Conservation (phyloP, 2,888 invertebrate genomes). For the Bursaphelenchus okinawaensis region DNA sequence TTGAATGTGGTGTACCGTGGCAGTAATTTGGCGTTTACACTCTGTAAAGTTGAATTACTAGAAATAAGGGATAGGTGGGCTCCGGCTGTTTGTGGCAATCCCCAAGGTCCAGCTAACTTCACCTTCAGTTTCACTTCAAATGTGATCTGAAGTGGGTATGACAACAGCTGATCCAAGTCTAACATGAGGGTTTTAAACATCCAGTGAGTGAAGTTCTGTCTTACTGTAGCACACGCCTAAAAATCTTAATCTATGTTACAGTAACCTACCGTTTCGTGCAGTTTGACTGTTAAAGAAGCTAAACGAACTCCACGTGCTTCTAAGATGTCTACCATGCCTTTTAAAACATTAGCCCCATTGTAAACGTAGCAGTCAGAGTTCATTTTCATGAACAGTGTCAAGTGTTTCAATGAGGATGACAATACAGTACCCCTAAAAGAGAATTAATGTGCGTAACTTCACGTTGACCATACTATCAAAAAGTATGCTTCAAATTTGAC, state of each 20-base stretch:
- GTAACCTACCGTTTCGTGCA: background rate
- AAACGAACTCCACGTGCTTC: background rate
- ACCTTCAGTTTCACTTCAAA: background rate
- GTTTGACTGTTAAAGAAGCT: background rate
- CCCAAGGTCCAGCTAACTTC: background rate
- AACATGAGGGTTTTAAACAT: background rate
- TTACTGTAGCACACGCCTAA: background rate
- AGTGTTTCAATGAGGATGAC: background rate
- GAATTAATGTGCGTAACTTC: too few species aligned
- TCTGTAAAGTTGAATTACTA: too few species aligned
- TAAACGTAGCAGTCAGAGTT: background rate
- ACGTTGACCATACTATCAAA: too few species aligned
- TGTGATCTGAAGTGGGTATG: background rate
- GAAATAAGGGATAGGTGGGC: too few species aligned
- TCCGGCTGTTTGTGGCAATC: background rate
- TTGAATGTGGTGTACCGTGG: too few species aligned
- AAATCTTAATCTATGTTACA: background rate
- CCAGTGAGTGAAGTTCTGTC: background rate
- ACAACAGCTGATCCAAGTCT: background rate
- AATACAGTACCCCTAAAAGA: background rate
- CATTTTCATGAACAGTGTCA: background rate
- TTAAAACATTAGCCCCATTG: background rate
- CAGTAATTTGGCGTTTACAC: too few species aligned
- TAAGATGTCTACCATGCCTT: background rate
- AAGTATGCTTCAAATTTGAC: background rate